phyloP scores from a whole-genome alignment of 2,888 invertebrate genomes.

The Liodrosophila aerea region DNA sequence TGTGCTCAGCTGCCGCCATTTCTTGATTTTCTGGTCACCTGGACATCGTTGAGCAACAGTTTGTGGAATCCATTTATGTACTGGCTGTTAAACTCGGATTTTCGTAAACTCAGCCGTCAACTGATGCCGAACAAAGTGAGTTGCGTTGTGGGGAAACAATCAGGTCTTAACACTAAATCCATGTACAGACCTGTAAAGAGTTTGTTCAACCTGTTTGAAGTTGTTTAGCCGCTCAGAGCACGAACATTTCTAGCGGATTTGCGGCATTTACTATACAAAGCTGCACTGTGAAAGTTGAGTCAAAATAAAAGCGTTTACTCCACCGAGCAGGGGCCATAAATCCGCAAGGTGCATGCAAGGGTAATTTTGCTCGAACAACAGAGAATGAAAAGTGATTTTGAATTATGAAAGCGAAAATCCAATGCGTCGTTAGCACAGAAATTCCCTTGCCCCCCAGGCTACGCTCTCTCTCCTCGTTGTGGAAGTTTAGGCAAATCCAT shows the following conservation, averaged over 20 bases:
- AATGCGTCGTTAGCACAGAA: conserved; percentile 40
- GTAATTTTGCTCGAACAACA: conserved; percentile 25
- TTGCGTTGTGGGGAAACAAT: background rate
- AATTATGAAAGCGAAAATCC: conserved; percentile 67
- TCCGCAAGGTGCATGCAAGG: conserved; percentile 47
- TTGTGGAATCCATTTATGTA: conserved; percentile 96
- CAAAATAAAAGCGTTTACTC: conserved; percentile 13
- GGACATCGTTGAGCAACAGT: conserved; percentile 93
- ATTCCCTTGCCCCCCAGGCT: background rate
- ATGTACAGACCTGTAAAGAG: conserved; percentile 11
- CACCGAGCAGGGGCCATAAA: conserved; percentile 42
- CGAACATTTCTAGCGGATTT: conserved; percentile 4
- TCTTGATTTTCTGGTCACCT: conserved; percentile 92
- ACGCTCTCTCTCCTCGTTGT: conserved; percentile 1
- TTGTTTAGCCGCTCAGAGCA: conserved; percentile 23
- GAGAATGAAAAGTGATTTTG: conserved; percentile 65
- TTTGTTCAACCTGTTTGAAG: conserved; percentile 7
- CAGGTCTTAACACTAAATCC: background rate
- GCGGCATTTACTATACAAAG: conserved; percentile 9
- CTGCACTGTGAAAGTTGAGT: conserved; percentile 15
- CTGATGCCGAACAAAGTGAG: conserved; percentile 89
- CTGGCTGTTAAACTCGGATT: conserved; percentile 93
- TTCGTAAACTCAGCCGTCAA: conserved; percentile 90
- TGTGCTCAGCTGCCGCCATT: conserved; percentile 88
- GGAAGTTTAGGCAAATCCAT: conserved; percentile 26